Evolutionary conservation across 2,113 vertebrate genomes (phyloP).

Genomic region (Terrapene triunguis): DNA sequence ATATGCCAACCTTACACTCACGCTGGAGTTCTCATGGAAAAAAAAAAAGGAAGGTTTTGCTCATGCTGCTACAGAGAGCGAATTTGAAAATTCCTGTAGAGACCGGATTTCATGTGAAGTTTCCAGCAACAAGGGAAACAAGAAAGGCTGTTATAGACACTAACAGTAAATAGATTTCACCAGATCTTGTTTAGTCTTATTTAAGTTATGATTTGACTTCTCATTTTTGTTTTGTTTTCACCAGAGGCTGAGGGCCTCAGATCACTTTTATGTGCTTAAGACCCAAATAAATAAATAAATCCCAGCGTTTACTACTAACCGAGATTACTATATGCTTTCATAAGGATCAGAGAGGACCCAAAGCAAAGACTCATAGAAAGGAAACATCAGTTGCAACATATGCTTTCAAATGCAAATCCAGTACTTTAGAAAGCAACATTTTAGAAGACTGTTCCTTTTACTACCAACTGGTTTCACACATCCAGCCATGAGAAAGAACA

Average conservation of each 20-base stretch:
- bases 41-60: neutral
- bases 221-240: neutral
- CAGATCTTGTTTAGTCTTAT: neutral
- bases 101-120: neutral
- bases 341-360: neutral
- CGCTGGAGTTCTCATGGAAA: neutral
- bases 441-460: neutral
- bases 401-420: neutral
- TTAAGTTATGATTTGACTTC: neutral
- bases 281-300: conserved; percentile 24
- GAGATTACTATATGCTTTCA: neutral
- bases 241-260: neutral
- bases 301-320: neutral
- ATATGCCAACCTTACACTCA: neutral
- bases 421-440: neutral
- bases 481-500: neutral
- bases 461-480: neutral
- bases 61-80: fast-evolving
- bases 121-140: neutral
- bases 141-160: neutral
- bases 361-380: neutral
- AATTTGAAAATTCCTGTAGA: neutral
- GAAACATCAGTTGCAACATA: neutral
- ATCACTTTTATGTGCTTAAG: neutral
- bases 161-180: neutral